Evolutionary conservation across 1,140 invertebrate genomes (phyloP).

Genomic region (Plectrocnemia conspersa): DNA sequence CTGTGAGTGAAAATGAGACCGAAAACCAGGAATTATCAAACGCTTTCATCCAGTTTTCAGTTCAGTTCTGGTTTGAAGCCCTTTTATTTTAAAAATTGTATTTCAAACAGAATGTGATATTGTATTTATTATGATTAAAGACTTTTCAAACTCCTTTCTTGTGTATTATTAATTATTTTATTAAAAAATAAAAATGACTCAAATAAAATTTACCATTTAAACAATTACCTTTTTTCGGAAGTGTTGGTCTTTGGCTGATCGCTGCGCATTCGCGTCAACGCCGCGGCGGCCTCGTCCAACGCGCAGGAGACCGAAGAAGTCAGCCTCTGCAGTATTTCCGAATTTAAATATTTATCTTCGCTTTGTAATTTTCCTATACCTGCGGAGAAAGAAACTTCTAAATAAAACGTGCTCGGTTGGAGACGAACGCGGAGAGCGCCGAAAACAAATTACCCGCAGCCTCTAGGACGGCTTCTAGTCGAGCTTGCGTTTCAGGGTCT

Average conservation of each 20-base stretch:
- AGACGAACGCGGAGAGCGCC: not conserved
- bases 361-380: constrained; percentile 74
- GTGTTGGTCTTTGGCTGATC: constrained; percentile 55
- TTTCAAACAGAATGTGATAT: too few species aligned
- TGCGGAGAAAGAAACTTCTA: constrained; percentile 39
- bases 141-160: too few species aligned
- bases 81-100: too few species aligned
- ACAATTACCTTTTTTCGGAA: constrained; percentile 45
- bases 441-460: constrained; percentile 66
- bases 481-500: constrained; percentile 84
- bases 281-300: constrained; percentile 91
- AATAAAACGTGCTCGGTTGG: too few species aligned
- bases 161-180: too few species aligned
- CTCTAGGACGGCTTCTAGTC: constrained; percentile 81
- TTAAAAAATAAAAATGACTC: too few species aligned
- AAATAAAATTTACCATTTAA: not conserved
- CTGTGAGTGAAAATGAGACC: too few species aligned
- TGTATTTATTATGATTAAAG: too few species aligned
- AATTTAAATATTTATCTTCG: constrained; percentile 75
- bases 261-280: constrained; percentile 88
- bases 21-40: too few species aligned
- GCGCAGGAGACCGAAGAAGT: constrained; percentile 89
- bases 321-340: constrained; percentile 75
- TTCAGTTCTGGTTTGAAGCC: too few species aligned
- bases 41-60: too few species aligned